Conservation (phyloP, 2,797 vertebrate genomes). For the Chrysocyon brachyurus region DNA sequence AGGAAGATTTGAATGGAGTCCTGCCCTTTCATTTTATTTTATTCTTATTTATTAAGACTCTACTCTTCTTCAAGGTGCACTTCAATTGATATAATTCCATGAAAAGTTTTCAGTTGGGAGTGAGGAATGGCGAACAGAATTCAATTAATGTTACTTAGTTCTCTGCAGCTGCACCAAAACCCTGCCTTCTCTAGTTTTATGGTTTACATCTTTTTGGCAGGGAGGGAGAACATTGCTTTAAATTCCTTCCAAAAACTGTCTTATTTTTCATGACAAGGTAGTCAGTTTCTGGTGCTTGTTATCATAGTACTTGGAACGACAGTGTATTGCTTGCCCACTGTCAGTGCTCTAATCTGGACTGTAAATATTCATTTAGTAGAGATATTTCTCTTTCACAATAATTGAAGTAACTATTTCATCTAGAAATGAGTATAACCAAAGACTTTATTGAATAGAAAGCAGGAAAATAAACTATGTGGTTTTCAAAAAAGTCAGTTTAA, state of each 20-base stretch:
- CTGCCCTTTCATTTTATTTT: neutral
- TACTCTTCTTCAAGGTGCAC: neutral
- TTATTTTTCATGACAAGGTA: neutral
- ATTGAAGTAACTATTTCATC: slow-evolving; percentile 15
- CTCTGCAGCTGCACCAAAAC: neutral
- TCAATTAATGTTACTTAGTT: neutral
- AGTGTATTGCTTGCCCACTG: neutral
- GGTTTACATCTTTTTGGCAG: neutral
- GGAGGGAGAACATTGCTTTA: neutral
- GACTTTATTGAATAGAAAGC: neutral
- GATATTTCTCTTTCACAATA: neutral
- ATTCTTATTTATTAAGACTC: neutral
- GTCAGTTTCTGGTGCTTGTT: neutral
- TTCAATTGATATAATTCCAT: neutral
- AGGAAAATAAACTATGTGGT: neutral
- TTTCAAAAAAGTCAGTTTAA: neutral
- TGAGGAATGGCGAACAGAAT: neutral
- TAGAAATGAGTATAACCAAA: slow-evolving; percentile 1
- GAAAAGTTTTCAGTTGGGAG: neutral
- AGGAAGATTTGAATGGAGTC: neutral
- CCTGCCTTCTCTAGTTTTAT: neutral
- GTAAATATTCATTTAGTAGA: neutral
- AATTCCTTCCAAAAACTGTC: neutral
- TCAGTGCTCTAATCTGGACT: neutral
- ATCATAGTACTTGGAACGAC: neutral